Evolutionary conservation across 2,888 invertebrate species (phyloP), one percentile per base, ranked within the genome.

Genomic region (Chrysodeixis includens): DNA sequence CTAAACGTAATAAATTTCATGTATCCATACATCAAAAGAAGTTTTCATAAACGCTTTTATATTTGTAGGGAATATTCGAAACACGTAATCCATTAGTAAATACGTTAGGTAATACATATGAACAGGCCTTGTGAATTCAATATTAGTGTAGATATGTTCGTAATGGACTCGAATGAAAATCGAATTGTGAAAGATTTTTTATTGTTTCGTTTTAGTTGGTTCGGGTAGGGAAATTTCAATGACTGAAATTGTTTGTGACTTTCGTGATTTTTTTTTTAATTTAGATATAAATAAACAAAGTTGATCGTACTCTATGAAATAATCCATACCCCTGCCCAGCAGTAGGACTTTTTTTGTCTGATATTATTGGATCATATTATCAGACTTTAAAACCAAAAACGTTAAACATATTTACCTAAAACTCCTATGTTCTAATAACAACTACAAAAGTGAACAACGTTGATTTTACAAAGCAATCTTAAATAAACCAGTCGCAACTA

Each of bases 11-110:
- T 57, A 71, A 56, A 81, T 81, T 75, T 65, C 53, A 69, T 66
- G 60, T 76, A 61, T 59, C 46, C 35, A 59, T 63, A 74, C 51
- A 61, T 74, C 66, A 81, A 79, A 71, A 59, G 65, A 65, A 66
- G 67, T 74, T 74, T 76, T 76, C 54, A 74, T 66, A 76, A 81
- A 70, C 74, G 69, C 62, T 79, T 79, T 69, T 79, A 81, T 69
- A 71, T 79, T 74, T 79, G 62, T 52, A 60, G 57, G 54, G 71
- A 83, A 78, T 78, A 86, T 84, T 86, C 86, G 56, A 67, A 69
- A 78, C 86, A 86, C 86, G 86, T 75, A 83, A 81, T 83, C 86
- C 86, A 86, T 86, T 86, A 85, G 83, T 84, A 85, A 81, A 84
- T 85, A 81, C 69, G 71, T 76, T 81, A 71, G 70, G 77, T 75